Conservation (phyloP, 2,113 vertebrate species). For the Sturnira hondurensis region DNA sequence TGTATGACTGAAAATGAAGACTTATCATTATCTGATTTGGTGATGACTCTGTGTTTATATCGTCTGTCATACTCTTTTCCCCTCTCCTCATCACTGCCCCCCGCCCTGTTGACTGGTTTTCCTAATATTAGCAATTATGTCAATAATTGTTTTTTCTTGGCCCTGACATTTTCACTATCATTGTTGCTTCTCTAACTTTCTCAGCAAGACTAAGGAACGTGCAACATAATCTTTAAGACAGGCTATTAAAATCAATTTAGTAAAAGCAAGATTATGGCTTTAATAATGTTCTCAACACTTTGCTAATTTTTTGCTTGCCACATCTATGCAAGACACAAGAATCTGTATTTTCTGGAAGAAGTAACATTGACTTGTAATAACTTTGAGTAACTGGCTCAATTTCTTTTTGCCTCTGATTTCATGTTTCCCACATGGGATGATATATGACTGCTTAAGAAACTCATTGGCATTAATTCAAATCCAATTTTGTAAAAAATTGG, state of each 20-base stretch:
- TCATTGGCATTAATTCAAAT: background rate
- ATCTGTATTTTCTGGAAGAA: background rate
- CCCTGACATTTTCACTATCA: background rate
- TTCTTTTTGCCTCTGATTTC: background rate
- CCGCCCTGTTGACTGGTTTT: background rate
- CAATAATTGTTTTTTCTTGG: background rate
- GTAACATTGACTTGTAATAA: background rate
- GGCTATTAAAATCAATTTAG: background rate
- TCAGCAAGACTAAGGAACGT: background rate
- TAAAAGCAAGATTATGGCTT: background rate
- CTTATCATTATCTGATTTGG: background rate
- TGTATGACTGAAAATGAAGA: background rate
- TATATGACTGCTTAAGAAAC: background rate
- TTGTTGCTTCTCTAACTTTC: background rate
- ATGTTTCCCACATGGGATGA: background rate
- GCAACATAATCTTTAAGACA: background rate
- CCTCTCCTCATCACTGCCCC: rapidly evolving
- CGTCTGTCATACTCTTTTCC: background rate
- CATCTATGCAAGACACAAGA: background rate
- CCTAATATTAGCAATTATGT: background rate
- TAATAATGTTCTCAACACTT: conserved; percentile 25
- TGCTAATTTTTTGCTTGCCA: background rate
- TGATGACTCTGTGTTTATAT: background rate
- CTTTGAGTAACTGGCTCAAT: background rate
- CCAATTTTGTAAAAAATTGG: background rate